Evolutionary conservation across 1,140 invertebrate genomes (phyloP), one percentile per base, ranked within the genome.

Genomic region (Calosoma granatense): DNA sequence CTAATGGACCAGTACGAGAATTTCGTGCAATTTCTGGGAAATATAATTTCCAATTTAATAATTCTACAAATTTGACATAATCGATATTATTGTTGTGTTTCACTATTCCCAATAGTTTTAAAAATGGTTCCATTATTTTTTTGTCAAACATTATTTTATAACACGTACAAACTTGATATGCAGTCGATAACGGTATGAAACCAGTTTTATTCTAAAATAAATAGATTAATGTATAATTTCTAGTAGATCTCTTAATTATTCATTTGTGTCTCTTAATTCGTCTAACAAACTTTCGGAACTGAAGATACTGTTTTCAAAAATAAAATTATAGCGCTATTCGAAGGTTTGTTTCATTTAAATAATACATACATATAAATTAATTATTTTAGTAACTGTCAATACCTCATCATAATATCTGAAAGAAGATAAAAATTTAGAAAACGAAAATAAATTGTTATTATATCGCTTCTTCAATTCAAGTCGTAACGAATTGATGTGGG

Each of bases 391-490:
- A 51, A n/a, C n/a, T n/a, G n/a, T n/a, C n/a, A n/a, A n/a, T 56
- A 64, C 67, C 59, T 64, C 68, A 61, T 78, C 75, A 57, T 66
- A 69, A 67, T 70, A 73, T 36, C 26, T 6, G 6, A 36, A 36
- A 36, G 26, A 36, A 6, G n/a, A 9, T n/a, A 36, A n/a, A 36
- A 36, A 36, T 36, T 36, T 36, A 6, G 26, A 36, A n/a, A 36
- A 36, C 6, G 6, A 36, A 36, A 36, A 36, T 36, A 36, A 67
- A 15, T 74, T 56, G 56, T 64, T 67, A 51, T 74, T 65, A 55
- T 74, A 75, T 54, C 77, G 70, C 2, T 65, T 64, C 1, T 58
- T 53, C 21, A 73, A 71, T 53, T 60, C 53, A 61, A 76, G 76
- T 1, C 61, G 63, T 19, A 62, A 53, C 3, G 68, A 66, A 22